Conservation (phyloP, 2,113 vertebrate genomes). For the Alligator sinensis region DNA sequence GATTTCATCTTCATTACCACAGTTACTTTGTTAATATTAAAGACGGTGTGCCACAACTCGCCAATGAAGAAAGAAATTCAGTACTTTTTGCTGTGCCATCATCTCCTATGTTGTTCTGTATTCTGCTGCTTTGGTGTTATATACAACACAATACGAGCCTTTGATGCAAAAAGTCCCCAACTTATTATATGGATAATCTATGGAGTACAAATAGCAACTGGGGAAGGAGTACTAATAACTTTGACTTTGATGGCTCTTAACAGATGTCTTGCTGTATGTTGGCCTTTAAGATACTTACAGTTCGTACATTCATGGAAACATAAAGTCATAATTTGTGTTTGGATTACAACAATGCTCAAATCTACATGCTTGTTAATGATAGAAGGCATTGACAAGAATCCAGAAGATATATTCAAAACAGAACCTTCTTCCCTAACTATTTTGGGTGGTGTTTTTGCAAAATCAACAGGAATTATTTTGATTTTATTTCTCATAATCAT, state of each 20-base stretch:
- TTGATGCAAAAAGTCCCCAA: conserved; percentile 20
- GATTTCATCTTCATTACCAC: conserved; percentile 62
- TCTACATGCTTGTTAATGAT: conserved; percentile 48
- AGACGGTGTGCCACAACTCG: conserved; percentile 27
- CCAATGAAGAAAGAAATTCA: conserved; percentile 49
- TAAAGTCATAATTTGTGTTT: conserved; percentile 13
- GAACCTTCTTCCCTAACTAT: conserved; percentile 44
- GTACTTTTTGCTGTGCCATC: conserved; percentile 69
- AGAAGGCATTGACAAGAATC: conserved; percentile 10
- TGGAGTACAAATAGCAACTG: conserved; percentile 61
- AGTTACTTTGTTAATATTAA: conserved; percentile 53
- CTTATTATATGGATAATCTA: conserved; percentile 70
- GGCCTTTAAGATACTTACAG: conserved; percentile 53
- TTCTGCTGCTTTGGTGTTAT: conserved; percentile 61
- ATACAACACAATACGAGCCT: conserved; percentile 43
- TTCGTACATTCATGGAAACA: neutral
- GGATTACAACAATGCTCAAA: conserved; percentile 58
- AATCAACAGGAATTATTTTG: conserved; percentile 54
- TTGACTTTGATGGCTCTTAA: conserved; percentile 75
- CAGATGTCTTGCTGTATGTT: conserved; percentile 61
- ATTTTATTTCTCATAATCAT: conserved; percentile 47
- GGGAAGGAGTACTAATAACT: conserved; percentile 71
- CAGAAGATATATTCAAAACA: conserved; percentile 1
- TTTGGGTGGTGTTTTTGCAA: conserved; percentile 41
- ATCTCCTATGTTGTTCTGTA: conserved; percentile 62